These are phyloP conservation scores for Danionella cerebrum DNA, from an alignment of 2,113 vertebrate species.

Conservation along the genomic window DNA sequence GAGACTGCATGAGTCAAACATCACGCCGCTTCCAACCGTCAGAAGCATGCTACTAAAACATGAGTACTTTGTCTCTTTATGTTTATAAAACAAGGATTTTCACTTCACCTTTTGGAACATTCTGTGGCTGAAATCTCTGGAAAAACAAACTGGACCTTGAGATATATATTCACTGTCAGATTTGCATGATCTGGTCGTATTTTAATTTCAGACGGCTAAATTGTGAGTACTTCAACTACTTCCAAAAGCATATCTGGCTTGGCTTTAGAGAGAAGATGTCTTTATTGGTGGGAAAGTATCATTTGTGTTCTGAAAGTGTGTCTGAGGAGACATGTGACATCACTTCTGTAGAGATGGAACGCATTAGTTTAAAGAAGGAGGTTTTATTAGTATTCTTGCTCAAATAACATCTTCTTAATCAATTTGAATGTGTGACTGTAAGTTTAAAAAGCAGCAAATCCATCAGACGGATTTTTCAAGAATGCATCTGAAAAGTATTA, in stretches of 20 bases:
- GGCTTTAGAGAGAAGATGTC: background rate
- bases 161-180: background rate
- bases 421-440: no score
- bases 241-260: constrained; percentile 3
- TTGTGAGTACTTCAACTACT: constrained; percentile 27
- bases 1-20: constrained; percentile 50
- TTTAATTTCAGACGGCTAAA: background rate
- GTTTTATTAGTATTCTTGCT: no score
- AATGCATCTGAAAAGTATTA: no score
- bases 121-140: constrained; percentile 17
- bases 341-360: no score
- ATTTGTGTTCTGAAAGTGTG: constrained; percentile 1
- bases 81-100: constrained; percentile 33
- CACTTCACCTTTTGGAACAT: constrained; percentile 35
- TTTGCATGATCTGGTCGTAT: background rate
- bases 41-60: constrained; percentile 49
- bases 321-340: no score
- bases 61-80: constrained; percentile 28
- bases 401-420: no score
- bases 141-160: background rate
- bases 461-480: no score
- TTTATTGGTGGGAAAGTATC: background rate
- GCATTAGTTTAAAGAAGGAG: no score
- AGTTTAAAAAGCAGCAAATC: no score
- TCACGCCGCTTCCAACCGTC: constrained; percentile 51